These are phyloP conservation scores for Lethrus apterus DNA, from an alignment of 1,140 invertebrate species.

Conservation along the genomic window DNA sequence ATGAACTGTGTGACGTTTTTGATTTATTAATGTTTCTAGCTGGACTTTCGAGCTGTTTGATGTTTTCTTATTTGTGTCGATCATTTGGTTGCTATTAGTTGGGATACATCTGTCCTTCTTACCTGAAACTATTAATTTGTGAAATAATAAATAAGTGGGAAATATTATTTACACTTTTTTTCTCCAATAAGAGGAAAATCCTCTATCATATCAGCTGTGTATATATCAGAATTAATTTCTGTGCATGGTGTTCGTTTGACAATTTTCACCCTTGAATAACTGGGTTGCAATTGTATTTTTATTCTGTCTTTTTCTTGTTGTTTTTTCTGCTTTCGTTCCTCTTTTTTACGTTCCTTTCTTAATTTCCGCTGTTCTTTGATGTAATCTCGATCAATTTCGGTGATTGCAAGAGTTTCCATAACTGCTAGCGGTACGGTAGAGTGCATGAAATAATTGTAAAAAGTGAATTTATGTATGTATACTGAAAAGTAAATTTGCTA, in stretches of 20 bases:
- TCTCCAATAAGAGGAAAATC: background rate
- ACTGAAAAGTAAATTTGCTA: no score
- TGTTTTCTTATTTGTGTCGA: background rate
- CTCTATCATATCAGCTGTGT: background rate
- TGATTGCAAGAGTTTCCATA: no score
- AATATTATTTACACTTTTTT: background rate
- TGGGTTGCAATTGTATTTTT: background rate
- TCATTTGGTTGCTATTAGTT: background rate
- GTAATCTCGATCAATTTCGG: background rate
- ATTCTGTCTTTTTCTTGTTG: background rate
- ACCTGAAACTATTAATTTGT: background rate
- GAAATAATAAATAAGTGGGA: no score
- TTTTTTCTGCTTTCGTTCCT: background rate
- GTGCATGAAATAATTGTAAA: no score
- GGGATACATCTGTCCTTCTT: background rate
- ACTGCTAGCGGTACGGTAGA: no score
- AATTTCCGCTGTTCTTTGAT: background rate
- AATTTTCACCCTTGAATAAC: background rate
- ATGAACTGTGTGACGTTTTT: no score
- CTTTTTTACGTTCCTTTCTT: background rate
- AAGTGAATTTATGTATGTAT: no score
- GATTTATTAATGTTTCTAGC: no score
- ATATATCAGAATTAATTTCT: background rate
- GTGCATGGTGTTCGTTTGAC: background rate
- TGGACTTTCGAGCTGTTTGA: background rate